Conservation (phyloP, 2,797 vertebrate species). For the Gobionotothen gibberifrons region DNA sequence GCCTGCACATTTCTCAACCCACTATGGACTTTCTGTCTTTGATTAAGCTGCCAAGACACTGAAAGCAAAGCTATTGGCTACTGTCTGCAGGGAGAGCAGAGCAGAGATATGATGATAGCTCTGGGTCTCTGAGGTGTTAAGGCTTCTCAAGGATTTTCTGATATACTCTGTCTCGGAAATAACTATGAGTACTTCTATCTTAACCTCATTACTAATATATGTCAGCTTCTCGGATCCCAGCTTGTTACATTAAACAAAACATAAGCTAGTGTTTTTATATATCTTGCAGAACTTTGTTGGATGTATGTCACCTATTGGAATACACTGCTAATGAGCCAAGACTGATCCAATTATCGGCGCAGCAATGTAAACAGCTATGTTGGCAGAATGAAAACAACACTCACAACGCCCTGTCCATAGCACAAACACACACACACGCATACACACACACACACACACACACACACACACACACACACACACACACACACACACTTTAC, state of each 20-base stretch:
- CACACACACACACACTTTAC: not conserved
- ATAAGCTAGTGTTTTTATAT: conserved; percentile 9
- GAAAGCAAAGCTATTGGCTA: conserved; percentile 61
- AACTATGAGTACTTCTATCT: conserved; percentile 22
- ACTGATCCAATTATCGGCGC: conserved; percentile 57
- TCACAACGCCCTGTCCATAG: conserved; percentile 8
- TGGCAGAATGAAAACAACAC: conserved; percentile 47
- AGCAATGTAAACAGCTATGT: conserved; percentile 51
- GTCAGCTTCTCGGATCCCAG: conserved; percentile 13
- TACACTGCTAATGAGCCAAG: conserved; percentile 47
- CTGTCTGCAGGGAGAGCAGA: conserved; percentile 50
- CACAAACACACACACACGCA: not conserved
- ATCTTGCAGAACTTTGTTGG: conserved; percentile 9
- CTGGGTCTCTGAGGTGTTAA: conserved; percentile 50
- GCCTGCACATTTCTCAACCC: conserved; percentile 56
- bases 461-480: conserved; percentile 7
- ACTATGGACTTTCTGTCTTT: conserved; percentile 62
- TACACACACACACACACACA: not conserved
- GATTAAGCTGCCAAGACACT: conserved; percentile 70
- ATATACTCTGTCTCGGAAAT: conserved; percentile 21
- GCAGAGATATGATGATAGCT: conserved; percentile 46
- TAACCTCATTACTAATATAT: conserved; percentile 18
- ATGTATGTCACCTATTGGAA: conserved; percentile 41
- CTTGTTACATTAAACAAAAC: conserved; percentile 41
- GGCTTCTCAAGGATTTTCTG: conserved; percentile 3